These are phyloP conservation scores for Drosophila lowei DNA, from an alignment of 1,140 invertebrate genomes.

Conservation along the genomic window DNA sequence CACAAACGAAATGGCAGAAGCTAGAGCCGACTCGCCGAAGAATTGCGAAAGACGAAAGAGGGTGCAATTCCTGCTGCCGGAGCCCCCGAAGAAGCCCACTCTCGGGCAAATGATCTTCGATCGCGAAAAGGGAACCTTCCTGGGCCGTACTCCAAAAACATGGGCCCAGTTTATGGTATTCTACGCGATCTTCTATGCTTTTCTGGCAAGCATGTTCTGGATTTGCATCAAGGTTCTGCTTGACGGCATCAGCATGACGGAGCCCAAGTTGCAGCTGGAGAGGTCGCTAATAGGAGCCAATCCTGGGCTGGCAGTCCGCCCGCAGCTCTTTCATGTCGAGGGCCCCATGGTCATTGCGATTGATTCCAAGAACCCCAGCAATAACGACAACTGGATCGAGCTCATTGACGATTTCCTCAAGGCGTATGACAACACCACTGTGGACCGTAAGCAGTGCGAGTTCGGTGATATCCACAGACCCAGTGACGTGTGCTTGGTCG, in stretches of 20 bases:
- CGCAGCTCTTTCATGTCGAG: conserved; percentile 88
- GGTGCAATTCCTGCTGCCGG: too few relatives aligned
- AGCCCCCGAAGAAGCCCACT: too few relatives aligned
- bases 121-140: too few relatives aligned
- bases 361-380: conserved; percentile 86
- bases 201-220: conserved; percentile 90
- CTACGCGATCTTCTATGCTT: conserved; percentile 92
- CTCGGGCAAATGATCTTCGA: too few relatives aligned
- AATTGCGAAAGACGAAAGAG: too few relatives aligned
- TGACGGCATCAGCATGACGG: conserved; percentile 87
- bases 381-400: conserved; percentile 87
- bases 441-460: conserved; percentile 87
- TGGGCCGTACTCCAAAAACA: too few relatives aligned
- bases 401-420: conserved; percentile 88
- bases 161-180: conserved; percentile 87
- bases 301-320: conserved; percentile 95
- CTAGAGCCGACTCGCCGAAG: too few relatives aligned
- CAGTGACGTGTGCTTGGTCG: conserved; percentile 88
- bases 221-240: conserved; percentile 92
- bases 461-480: conserved; percentile 85
- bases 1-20: too few relatives aligned
- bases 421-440: conserved; percentile 86
- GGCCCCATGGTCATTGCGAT: conserved; percentile 94
- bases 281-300: conserved; percentile 92
- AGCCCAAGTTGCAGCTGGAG: conserved; percentile 89